phyloP scores from a whole-genome alignment of 2,888 invertebrate species.

The Schizotus pectinicornis region DNA sequence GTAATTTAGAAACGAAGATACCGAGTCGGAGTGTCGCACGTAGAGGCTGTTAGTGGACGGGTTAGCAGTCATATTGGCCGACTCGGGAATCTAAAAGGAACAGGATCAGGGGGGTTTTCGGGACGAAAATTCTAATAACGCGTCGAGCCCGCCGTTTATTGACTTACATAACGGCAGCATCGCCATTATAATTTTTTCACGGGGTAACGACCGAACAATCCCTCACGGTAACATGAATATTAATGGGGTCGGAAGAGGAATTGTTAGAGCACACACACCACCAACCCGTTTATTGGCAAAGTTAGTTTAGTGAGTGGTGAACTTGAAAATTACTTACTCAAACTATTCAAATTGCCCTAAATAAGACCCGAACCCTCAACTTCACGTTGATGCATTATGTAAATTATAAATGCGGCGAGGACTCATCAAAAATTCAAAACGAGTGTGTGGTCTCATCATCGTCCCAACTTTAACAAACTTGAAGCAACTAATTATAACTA shows the following conservation, averaged over 20 bases:
- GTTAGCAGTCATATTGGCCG: neutral
- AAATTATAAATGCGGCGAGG: constrained; percentile 7
- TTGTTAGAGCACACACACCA: constrained; percentile 23
- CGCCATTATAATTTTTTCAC: neutral
- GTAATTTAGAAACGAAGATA: constrained; percentile 34
- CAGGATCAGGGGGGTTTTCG: too few species aligned
- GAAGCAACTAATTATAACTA: too few species aligned
- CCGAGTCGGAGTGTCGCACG: constrained; percentile 27
- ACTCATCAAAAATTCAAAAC: neutral
- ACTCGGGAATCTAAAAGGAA: too few species aligned
- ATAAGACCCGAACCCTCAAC: neutral
- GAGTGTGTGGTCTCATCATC: neutral
- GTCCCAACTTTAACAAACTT: too few species aligned
- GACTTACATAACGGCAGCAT: too few species aligned
- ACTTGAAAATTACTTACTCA: constrained; percentile 25
- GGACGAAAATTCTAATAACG: too few species aligned
- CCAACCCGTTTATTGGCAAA: constrained; percentile 20
- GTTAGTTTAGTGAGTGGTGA: constrained; percentile 15
- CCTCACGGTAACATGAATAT: neutral
- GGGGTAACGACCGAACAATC: constrained; percentile 1
- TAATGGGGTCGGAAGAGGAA: constrained; percentile 8
- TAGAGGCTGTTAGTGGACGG: constrained; percentile 8
- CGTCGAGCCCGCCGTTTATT: too few species aligned
- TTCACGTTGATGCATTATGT: constrained; percentile 3
- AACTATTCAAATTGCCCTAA: constrained; percentile 26